Conservation (phyloP, 2,888 invertebrate genomes). For the Calameuta pallipes region DNA sequence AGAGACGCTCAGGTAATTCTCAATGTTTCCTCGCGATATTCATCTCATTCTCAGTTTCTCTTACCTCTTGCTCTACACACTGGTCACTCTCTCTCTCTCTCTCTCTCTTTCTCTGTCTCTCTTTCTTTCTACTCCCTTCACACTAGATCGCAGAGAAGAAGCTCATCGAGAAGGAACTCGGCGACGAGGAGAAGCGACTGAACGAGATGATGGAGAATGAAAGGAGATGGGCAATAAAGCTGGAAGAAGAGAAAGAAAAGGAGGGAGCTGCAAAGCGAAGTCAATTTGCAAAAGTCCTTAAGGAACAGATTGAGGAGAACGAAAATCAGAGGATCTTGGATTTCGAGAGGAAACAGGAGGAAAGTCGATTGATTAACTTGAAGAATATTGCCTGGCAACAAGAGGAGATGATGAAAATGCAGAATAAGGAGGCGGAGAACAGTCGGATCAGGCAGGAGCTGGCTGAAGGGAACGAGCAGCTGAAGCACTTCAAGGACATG, state of each 20-base stretch:
- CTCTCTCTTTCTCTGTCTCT: neutral
- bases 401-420: constrained; percentile 72
- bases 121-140: too few species aligned
- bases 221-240: constrained; percentile 69
- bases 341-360: constrained; percentile 77
- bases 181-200: constrained; percentile 67
- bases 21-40: neutral
- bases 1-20: constrained; percentile 81
- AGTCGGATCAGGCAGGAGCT: constrained; percentile 50
- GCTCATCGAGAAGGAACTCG: constrained; percentile 60
- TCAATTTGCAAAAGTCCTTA: constrained; percentile 71
- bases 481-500: constrained; percentile 72
- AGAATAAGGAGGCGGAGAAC: constrained; percentile 45
- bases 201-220: constrained; percentile 80
- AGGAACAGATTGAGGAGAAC: constrained; percentile 70
- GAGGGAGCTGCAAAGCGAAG: constrained; percentile 63
- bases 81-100: neutral
- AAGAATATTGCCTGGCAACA: constrained; percentile 75
- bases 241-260: constrained; percentile 71
- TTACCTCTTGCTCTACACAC: neutral
- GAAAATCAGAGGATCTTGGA: constrained; percentile 70
- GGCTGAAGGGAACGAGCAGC: constrained; percentile 71
- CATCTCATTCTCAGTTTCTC: neutral
- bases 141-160: constrained; percentile 61
- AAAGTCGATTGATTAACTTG: constrained; percentile 73